Conservation (phyloP, 2,888 invertebrate genomes). For the Apamea monoglypha region DNA sequence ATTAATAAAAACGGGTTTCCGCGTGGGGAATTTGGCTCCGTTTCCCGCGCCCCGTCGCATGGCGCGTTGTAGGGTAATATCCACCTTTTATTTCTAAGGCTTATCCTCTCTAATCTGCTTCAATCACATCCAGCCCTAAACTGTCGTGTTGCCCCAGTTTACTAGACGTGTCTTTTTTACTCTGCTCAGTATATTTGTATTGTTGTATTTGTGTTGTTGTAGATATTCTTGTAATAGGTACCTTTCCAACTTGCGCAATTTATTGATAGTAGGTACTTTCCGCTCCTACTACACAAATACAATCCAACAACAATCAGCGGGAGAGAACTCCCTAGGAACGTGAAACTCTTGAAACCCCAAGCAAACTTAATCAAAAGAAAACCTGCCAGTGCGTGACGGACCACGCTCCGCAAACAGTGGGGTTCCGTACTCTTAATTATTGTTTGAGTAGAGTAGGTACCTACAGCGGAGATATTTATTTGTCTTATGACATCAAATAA, state of each 20-base stretch:
- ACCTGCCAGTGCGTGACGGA: slow-evolving; percentile 42
- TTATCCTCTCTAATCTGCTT: background rate
- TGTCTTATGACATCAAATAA: too few species aligned
- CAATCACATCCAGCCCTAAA: background rate
- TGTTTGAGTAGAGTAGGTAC: background rate
- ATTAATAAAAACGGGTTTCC: too few species aligned
- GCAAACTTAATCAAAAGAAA: slow-evolving; percentile 58
- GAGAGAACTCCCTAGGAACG: slow-evolving; percentile 26
- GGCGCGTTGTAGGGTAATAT: background rate
- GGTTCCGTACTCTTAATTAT: slow-evolving; percentile 22
- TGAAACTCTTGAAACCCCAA: slow-evolving; percentile 47
- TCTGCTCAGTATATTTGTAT: background rate
- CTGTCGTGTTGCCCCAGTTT: background rate
- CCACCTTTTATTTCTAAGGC: background rate
- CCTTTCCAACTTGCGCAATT: background rate
- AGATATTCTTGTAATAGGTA: background rate
- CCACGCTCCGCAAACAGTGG: background rate
- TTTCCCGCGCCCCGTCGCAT: too few species aligned
- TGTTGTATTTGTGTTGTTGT: too few species aligned
- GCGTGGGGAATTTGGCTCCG: too few species aligned
- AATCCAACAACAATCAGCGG: slow-evolving; percentile 25
- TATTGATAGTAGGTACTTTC: background rate
- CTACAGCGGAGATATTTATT: too few species aligned
- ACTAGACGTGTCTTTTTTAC: background rate
- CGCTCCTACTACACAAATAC: slow-evolving; percentile 5